These are phyloP conservation scores for Fragum whitleyi DNA, from an alignment of 2,888 invertebrate genomes.

Conservation along the genomic window DNA sequence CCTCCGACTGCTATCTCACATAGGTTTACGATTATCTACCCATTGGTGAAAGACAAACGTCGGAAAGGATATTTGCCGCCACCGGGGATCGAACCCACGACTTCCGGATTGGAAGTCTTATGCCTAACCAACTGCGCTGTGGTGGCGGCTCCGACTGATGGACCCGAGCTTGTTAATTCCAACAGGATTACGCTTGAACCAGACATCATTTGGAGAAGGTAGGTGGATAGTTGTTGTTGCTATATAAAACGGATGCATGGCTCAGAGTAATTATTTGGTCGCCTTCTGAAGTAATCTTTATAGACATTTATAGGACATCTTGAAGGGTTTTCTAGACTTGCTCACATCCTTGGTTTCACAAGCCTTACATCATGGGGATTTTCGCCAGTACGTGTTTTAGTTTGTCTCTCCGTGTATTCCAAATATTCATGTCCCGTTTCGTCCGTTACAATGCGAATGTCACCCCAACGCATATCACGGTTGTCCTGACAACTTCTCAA, in stretches of 20 bases:
- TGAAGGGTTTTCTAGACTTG: constrained; percentile 1
- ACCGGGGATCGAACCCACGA: too few relatives aligned
- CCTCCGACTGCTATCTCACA: too few relatives aligned
- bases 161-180: constrained; percentile 36
- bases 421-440: constrained; percentile 38
- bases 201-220: constrained; percentile 12
- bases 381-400: constrained; percentile 48
- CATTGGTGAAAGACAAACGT: too few relatives aligned
- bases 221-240: constrained; percentile 37
- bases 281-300: constrained; percentile 30
- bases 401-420: constrained; percentile 42
- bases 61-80: too few relatives aligned
- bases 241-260: constrained; percentile 41
- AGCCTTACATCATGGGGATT: constrained; percentile 44
- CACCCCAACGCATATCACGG: constrained; percentile 50
- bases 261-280: constrained; percentile 32
- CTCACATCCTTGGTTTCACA: constrained; percentile 52
- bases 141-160: too few relatives aligned
- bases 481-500: constrained; percentile 38
- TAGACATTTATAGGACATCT: constrained; percentile 38
- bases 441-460: constrained; percentile 31
- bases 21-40: too few relatives aligned
- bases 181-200: constrained; percentile 45
- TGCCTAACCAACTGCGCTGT: too few relatives aligned
- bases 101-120: too few relatives aligned